Conservation (phyloP, 2,888 invertebrate species). For the Uropetala carovei region DNA sequence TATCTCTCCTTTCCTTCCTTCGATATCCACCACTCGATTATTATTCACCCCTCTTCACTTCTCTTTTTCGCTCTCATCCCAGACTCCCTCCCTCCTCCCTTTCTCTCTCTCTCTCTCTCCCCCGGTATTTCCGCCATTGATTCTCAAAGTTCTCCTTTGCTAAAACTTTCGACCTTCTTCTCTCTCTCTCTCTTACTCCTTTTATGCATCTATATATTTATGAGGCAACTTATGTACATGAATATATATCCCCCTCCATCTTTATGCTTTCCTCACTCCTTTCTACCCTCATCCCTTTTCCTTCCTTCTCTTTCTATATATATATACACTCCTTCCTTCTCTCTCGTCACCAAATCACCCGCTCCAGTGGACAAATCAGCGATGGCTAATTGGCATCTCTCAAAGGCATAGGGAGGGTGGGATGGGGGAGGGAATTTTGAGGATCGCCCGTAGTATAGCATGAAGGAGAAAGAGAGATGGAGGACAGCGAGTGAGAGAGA, state of each 20-base stretch:
- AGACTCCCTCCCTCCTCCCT: background rate
- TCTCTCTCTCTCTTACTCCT: background rate
- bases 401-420: background rate
- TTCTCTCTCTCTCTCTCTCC: background rate
- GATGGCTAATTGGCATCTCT: conserved; percentile 61
- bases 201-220: background rate
- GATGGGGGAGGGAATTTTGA: background rate
- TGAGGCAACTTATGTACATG: background rate
- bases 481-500: background rate
- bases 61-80: background rate
- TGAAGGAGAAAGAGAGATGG: background rate
- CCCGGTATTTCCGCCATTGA: conserved; percentile 19
- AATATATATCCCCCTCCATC: background rate
- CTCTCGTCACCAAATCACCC: conserved; percentile 47
- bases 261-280: background rate
- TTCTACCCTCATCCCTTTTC: background rate
- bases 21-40: conserved; percentile 5
- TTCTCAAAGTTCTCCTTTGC: background rate
- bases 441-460: background rate
- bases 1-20: background rate
- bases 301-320: background rate
- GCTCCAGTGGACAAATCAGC: conserved; percentile 62
- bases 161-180: background rate
- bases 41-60: background rate
- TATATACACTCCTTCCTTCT: background rate